A percentile compares a stretch with the other conserved stretches of the same genome.
phyloP scores from a whole-genome alignment of 1,140 invertebrate species.

The Macrostomum lignano region DNA sequence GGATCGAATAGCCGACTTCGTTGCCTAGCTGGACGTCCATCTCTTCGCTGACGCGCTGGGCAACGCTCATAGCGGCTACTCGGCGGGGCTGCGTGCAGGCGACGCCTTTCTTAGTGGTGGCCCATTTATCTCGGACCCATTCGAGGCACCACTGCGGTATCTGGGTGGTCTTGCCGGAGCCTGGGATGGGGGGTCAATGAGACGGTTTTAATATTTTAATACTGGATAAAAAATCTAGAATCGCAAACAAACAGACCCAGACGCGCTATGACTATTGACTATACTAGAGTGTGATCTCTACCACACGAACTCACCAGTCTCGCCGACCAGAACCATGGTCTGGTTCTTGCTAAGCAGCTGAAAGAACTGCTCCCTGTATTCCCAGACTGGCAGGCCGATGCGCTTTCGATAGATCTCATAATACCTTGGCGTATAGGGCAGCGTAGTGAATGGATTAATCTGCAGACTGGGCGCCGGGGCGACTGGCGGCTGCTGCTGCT shows the following conservation, averaged over 20 bases:
- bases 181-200: too few species aligned
- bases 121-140: conserved; percentile 36
- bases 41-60: conserved; percentile 85
- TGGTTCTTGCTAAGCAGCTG: conserved; percentile 58
- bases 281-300: conserved; percentile 39
- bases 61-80: conserved; percentile 95
- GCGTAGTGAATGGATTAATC: conserved; percentile 1
- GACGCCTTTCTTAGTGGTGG: conserved; percentile 45
- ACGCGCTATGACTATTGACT: too few species aligned
- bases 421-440: conserved; percentile 17
- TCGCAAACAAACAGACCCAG: too few species aligned
- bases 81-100: conserved; percentile 85
- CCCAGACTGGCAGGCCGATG: conserved; percentile 73
- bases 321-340: conserved; percentile 68
- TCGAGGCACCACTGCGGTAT: conserved; percentile 61
- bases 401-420: conserved; percentile 43
- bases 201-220: too few species aligned
- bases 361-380: conserved; percentile 83
- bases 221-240: too few species aligned
- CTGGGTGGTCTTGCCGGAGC: conserved; percentile 77
- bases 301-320: conserved; percentile 58
- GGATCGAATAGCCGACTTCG: conserved; percentile 93
- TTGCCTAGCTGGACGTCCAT: conserved; percentile 88
- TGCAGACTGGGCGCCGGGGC: too few species aligned
- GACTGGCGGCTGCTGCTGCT: too few species aligned